Percentiles rank a stretch among this genome's conserved stretches.
These are phyloP conservation scores for Drosophila meridionalis DNA, from an alignment of 2,888 invertebrate species.

Conservation along the genomic window DNA sequence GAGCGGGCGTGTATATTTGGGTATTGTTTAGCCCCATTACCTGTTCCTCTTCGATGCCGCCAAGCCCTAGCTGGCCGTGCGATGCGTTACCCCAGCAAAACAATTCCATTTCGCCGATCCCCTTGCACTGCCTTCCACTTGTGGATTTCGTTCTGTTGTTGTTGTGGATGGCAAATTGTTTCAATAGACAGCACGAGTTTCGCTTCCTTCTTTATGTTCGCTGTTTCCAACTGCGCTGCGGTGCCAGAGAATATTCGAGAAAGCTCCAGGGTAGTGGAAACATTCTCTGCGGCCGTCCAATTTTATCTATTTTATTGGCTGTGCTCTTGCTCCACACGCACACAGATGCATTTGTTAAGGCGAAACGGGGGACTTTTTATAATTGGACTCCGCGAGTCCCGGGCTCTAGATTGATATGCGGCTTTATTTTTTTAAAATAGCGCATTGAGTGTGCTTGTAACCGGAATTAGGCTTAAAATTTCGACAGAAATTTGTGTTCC, in stretches of 20 bases:
- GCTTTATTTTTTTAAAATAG: conserved; percentile 5
- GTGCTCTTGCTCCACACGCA: conserved; percentile 29
- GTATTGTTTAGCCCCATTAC: conserved; percentile 60
- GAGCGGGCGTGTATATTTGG: background rate
- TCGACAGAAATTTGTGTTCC: conserved; percentile 42
- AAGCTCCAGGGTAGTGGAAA: conserved; percentile 20
- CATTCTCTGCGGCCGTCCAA: conserved; percentile 36
- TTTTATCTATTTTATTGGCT: conserved; percentile 10
- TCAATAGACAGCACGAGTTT: background rate
- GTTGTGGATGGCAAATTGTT: conserved; percentile 12
- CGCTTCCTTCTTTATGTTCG: conserved; percentile 1
- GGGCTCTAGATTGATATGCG: background rate
- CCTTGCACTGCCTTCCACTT: background rate
- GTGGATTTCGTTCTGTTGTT: background rate
- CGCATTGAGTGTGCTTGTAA: conserved; percentile 23
- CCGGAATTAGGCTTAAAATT: conserved; percentile 40
- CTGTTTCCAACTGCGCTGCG: conserved; percentile 11
- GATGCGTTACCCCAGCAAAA: conserved; percentile 92
- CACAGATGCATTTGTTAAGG: conserved; percentile 34
- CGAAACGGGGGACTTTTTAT: background rate
- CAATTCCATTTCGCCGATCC: conserved; percentile 84
- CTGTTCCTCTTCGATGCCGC: conserved; percentile 90
- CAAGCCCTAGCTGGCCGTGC: conserved; percentile 92
- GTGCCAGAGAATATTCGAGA: conserved; percentile 62
- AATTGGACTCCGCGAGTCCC: conserved; percentile 4